These are phyloP conservation scores for Drosophila picticornis DNA, from an alignment of 2,888 invertebrate species.

Conservation along the genomic window DNA sequence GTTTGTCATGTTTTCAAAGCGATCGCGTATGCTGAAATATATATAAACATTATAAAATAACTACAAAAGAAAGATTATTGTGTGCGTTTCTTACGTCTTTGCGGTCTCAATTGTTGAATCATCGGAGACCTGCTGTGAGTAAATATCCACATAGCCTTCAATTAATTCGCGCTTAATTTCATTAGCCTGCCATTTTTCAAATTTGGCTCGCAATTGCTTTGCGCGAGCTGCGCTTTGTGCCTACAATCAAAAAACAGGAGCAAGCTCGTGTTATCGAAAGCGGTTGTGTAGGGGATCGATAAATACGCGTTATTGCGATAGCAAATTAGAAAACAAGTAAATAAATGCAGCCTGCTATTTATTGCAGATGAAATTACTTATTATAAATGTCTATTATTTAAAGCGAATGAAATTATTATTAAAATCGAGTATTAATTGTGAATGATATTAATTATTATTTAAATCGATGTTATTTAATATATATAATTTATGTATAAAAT, in stretches of 20 bases:
- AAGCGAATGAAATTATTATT: neutral
- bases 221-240: conserved; percentile 93
- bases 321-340: neutral
- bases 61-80: neutral
- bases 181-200: conserved; percentile 93
- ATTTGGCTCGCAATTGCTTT: conserved; percentile 93
- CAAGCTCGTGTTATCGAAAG: neutral
- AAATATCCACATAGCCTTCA: conserved; percentile 85
- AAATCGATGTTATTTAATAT: neutral
- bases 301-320: neutral
- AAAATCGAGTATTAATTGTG: neutral
- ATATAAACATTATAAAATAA: neutral
- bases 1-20: conserved; percentile 94
- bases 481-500: neutral
- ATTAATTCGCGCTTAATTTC: conserved; percentile 87
- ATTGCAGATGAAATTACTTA: neutral
- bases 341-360: neutral
- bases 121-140: conserved; percentile 86
- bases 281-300: neutral
- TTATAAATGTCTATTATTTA: neutral
- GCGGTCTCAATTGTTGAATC: conserved; percentile 94
- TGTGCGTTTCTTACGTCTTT: conserved; percentile 87
- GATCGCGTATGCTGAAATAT: conserved; percentile 90
- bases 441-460: neutral
- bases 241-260: conserved; percentile 64